Base-by-base conservation (phyloP, 2,113 vertebrate genomes). In the Lucifuga dentata region DNA sequence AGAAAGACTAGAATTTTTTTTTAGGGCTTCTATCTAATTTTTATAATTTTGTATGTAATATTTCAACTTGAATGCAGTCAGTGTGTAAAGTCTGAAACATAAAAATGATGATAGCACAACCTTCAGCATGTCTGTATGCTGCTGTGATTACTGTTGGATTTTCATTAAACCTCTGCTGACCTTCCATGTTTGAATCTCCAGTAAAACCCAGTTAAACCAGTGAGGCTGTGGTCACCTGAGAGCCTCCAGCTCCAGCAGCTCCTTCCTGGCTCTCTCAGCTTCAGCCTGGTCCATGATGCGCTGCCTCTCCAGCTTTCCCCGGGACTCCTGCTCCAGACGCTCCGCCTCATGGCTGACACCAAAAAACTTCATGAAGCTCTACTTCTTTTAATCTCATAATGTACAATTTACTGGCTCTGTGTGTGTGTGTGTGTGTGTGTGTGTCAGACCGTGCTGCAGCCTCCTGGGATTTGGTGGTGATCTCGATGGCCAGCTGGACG, bases 391-490 rank as follows among this genome's bases (percentile, higher is more conserved):
- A 29, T 29, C 7, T 29, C 26, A 29, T 29, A 29, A 3, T 5
- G 3, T 9, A 50, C 17, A 6, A 23, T 15, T 15, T 9, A 26
- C 24, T 26, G 46, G 21, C 23, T 24, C 2, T 0, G 15, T 52
- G 49, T 19, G 24, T 35, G 57, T 21, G 41, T 46, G 57, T 20
- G 20, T 19, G 40, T 16, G 43, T 48, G 46, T 20, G 11, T 46
- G 48, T 35, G 59, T 17, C 68, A 0, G 2, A 96, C 95, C 94
- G 92, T 52, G 96, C 95, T 0, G 96, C 70, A 0, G 96, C 95
- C 83, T 97, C 96, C 87, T 97, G 95, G n/a, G 95, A 96, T 89
- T 97, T 98, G 87, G 96, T 98, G 86, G 96, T 96, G 77, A 97
- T 97, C 87, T 97, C 95, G 0, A 96, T 98, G 85, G 96, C 96